A percentile compares a stretch with the other conserved stretches of the same genome.
phyloP scores from a whole-genome alignment of 2,797 vertebrate genomes.

The Myioborus miniatus region DNA sequence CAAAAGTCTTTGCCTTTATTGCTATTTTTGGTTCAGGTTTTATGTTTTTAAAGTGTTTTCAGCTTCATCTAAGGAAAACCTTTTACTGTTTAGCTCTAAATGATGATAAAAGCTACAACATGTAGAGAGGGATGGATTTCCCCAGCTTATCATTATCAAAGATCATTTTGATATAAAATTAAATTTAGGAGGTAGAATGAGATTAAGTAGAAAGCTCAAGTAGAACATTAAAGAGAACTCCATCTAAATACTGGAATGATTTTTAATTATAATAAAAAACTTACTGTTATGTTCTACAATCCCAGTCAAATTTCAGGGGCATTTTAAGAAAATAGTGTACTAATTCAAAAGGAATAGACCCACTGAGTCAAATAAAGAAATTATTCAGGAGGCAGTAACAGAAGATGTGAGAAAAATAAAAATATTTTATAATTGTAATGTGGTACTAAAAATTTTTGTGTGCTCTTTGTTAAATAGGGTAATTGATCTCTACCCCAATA shows the following conservation, averaged over 20 bases:
- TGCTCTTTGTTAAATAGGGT: background rate
- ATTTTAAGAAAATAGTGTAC: background rate
- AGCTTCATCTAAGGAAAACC: background rate
- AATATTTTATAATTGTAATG: background rate
- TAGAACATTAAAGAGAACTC: background rate
- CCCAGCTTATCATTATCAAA: background rate
- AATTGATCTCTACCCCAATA: background rate
- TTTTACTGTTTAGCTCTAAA: background rate
- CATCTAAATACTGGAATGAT: background rate
- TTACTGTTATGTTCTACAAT: background rate
- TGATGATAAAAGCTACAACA: background rate
- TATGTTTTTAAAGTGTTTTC: background rate
- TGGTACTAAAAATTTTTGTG: background rate
- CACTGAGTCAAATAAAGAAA: background rate
- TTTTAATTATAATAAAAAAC: background rate
- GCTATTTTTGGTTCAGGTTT: background rate
- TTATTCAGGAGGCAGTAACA: background rate
- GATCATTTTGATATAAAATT: background rate
- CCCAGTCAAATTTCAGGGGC: background rate
- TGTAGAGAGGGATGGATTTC: background rate
- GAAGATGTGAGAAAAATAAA: background rate
- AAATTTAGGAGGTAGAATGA: background rate
- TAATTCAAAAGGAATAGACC: background rate
- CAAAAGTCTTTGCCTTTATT: background rate
- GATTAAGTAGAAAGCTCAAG: slow-evolving; percentile 10